phyloP scores from a whole-genome alignment of 2,888 invertebrate genomes.

The Phyto melanocephala region DNA sequence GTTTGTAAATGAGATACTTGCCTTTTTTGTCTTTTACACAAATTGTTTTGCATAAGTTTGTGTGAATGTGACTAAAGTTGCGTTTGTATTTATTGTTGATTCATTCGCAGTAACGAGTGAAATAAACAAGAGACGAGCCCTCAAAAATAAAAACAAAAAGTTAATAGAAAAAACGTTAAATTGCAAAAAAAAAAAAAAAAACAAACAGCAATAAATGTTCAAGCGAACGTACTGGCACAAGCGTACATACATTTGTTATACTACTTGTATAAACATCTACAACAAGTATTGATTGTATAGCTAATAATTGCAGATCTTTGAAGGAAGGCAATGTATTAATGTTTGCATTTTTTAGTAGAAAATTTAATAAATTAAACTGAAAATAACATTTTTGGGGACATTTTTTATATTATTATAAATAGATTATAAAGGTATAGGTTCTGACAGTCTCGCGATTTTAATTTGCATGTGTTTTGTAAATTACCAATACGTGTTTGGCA shows the following conservation, averaged over 20 bases:
- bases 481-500: too few species aligned
- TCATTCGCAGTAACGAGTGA: not conserved
- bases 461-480: too few species aligned
- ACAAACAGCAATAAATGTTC: not conserved
- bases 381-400: too few species aligned
- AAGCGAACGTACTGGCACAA: not conserved
- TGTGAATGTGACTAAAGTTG: not conserved
- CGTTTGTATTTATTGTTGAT: not conserved
- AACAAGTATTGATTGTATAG: not conserved
- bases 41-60: not conserved
- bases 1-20: not conserved
- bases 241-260: not conserved
- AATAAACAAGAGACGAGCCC: conserved; percentile 58
- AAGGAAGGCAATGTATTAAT: not conserved
- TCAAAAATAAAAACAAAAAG: conserved; percentile 40
- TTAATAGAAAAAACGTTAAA: conserved; percentile 21
- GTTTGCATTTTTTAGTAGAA: not conserved
- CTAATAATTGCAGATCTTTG: conserved; percentile 4
- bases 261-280: too few species aligned
- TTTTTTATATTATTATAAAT: too few species aligned
- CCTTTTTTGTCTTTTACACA: not conserved
- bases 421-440: too few species aligned
- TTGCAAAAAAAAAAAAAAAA: not conserved
- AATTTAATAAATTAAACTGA: too few species aligned
- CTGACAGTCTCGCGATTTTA: too few species aligned